These are phyloP conservation scores for Corticium candelabrum DNA, from an alignment of 37 sponge, comb jelly and placozoan genomes.

Conservation along the genomic window DNA sequence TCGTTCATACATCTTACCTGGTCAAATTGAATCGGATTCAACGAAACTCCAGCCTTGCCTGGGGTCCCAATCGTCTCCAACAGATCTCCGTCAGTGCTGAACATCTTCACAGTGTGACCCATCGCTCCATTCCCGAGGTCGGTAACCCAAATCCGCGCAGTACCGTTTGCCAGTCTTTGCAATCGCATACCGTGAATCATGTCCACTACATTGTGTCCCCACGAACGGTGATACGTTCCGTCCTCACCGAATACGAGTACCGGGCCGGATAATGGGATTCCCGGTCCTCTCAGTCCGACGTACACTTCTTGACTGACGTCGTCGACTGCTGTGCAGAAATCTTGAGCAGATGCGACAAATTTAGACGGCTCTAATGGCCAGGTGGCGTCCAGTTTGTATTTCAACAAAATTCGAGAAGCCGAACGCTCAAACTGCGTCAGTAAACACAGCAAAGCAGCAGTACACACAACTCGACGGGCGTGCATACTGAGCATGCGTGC, in stretches of 20 bases:
- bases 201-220: not conserved
- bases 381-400: not conserved
- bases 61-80: not conserved
- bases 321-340: not conserved
- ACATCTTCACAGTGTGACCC: not conserved
- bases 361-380: not conserved
- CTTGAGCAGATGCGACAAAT: not conserved
- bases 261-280: not conserved
- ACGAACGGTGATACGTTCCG: not conserved
- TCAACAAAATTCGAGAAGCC: too few species aligned
- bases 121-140: not conserved
- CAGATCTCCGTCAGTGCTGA: not conserved
- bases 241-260: not conserved
- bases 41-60: not conserved
- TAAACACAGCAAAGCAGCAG: too few species aligned
- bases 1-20: too few species aligned
- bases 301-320: not conserved
- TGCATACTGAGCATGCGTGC: too few species aligned
- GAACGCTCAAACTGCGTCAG: too few species aligned
- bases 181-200: not conserved
- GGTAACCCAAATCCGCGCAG: not conserved
- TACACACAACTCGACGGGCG: too few species aligned
- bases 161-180: not conserved
- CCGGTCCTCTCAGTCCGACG: not conserved
- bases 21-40: constrained; percentile 1